Evolutionary conservation across 2,888 invertebrate species (phyloP), one percentile per base, ranked within the genome.

Genomic region (Oxycera nigricornis): DNA sequence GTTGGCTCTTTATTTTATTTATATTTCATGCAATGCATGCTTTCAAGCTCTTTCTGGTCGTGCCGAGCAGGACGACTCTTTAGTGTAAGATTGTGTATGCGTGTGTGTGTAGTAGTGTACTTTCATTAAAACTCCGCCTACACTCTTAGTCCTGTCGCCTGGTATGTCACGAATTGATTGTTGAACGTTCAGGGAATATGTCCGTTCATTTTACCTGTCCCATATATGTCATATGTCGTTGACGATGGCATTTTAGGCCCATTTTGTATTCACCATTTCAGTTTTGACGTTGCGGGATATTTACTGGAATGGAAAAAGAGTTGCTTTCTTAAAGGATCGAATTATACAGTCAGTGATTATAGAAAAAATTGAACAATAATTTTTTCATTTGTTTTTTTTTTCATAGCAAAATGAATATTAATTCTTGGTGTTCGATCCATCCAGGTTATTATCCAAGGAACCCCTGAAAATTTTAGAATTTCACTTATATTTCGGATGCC

Each of bases 41-140:
- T n/a, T n/a, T n/a, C n/a, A n/a, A n/a, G n/a, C n/a, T n/a, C n/a
- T n/a, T 46, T 72, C 24, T 3, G 17, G 55, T 24, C 55, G 55
- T 17, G 24, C 26, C 30, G 70, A 30, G 55, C 55, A 20, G 41
- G 41, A 65, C 35, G 55, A 70, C 31, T 22, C 22, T 39, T 30
- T 26, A 30, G 2, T 14, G n/a, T 22, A 6, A 41, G n/a, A 46
- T 61, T 14, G 6, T 30, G 28, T 28, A 11, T 28, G 67, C 14
- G 41, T n/a, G 31, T 52, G 20, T 70, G 31, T 55, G 70, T 55
- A 9, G 11, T 28, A 46, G 50, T 50, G 46, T 20, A 17, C n/a
- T n/a, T 74, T 72, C 72, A 35, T 59, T 30, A 61, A 65, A 57
- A 74, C 76, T 74, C 76, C 76, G 76, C 76, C 76, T 67, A 72